A percentile compares a stretch with the other conserved stretches of the same genome.
phyloP scores from a whole-genome alignment of 2,797 vertebrate genomes.

The Sebastolobus alascanus region DNA sequence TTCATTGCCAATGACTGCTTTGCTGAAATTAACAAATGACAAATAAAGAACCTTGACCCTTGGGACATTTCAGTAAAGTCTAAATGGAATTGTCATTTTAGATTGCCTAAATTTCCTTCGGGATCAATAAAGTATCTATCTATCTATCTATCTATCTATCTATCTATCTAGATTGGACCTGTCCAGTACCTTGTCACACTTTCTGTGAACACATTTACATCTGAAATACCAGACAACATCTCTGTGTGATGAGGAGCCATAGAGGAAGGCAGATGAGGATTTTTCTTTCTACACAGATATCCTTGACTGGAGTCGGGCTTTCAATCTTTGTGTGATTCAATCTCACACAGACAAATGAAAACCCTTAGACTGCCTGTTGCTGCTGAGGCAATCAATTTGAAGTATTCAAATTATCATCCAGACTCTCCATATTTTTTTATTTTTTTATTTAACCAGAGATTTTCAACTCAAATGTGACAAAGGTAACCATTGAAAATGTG shows the following conservation, averaged over 20 bases:
- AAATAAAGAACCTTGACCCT: no score
- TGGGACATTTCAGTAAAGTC: neutral
- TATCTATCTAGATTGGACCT: neutral
- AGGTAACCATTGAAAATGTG: neutral
- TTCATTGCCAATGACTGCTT: no score
- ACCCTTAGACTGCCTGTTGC: neutral
- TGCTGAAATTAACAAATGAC: no score
- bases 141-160: no score
- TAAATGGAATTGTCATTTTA: neutral
- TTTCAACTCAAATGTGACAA: neutral
- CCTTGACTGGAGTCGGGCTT: neutral
- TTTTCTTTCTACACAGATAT: constrained; percentile 5
- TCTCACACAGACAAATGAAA: constrained; percentile 24
- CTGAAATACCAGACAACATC: neutral
- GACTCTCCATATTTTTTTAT: neutral
- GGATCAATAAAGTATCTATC: no score
- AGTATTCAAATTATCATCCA: constrained; percentile 5
- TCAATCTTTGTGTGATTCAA: constrained; percentile 24
- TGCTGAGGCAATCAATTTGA: constrained; percentile 12
- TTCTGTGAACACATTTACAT: neutral
- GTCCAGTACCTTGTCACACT: neutral
- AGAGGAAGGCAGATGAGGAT: neutral
- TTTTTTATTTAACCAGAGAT: neutral
- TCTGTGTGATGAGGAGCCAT: neutral
- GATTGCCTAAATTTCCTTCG: no score